Percentiles rank a stretch among this genome's conserved stretches.
phyloP scores from a whole-genome alignment of 2,113 vertebrate species.

The Ia io region DNA sequence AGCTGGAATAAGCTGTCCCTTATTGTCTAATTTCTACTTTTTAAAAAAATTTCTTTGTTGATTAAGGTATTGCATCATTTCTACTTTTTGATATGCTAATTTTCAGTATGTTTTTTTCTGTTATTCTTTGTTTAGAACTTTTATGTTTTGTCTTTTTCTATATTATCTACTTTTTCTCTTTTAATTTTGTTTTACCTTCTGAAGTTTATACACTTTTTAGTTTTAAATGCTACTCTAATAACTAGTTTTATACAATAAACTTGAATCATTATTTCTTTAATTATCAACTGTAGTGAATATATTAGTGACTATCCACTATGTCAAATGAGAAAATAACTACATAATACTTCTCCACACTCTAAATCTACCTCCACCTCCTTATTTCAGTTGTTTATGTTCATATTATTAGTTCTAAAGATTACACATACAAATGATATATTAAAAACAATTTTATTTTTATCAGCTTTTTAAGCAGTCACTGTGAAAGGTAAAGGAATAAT shows the following conservation, averaged over 20 bases:
- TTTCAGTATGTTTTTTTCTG: not conserved
- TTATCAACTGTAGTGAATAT: not conserved
- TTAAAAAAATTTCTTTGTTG: not conserved
- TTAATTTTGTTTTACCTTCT: not conserved
- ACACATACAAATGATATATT: not conserved
- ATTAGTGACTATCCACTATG: not conserved
- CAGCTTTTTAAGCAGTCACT: not conserved
- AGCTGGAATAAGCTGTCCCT: too few species aligned
- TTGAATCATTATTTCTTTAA: conserved; percentile 14
- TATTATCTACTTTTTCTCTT: not conserved
- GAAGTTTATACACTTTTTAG: not conserved
- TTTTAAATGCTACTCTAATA: not conserved
- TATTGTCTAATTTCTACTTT: not conserved
- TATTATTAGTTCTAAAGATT: not conserved
- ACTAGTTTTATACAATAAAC: not conserved
- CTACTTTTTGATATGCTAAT: not conserved
- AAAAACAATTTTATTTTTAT: conserved; percentile 24
- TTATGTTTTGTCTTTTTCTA: not conserved
- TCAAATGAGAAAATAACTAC: conserved; percentile 8
- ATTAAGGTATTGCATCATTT: not conserved
- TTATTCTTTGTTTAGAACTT: not conserved
- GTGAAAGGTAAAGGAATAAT: conserved; percentile 7
- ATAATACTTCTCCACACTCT: not conserved
- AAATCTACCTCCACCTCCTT: not conserved
- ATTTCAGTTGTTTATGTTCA: not conserved